Evolutionary conservation across 2,113 vertebrate species (phyloP), one percentile per base, ranked within the genome.

Genomic region (Axis porcinus): DNA sequence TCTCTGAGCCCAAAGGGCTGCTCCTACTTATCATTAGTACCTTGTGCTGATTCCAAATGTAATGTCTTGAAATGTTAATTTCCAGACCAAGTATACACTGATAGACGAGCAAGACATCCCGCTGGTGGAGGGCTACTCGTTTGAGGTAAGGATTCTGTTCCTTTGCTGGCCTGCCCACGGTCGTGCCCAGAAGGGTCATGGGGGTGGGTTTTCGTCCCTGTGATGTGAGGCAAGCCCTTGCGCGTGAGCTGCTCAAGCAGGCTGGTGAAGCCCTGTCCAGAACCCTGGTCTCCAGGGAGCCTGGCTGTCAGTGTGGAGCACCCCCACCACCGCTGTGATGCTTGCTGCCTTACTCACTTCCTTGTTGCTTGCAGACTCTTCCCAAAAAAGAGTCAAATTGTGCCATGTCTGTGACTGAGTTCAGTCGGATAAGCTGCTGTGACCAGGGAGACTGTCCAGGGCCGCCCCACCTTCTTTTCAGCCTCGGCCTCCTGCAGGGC

Each of bases 31-130:
- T 30, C 7, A 1, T 16, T 28, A 15, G 43, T 60, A 2, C 55
- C 1, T 6, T 30, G 2, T 17, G 15, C 33, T 15, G 64, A 28
- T 45, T 17, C n/a, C 78, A 1, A 47, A 6, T 12, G 82, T 97
- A 54, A 97, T 7, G 2, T 5, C 81, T 50, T 76, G 76, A 70
- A 78, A 86, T 36, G 0, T 98, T 97, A n/a, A 4, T 98, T 99
- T 99, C 6, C 98, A 99, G 99, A 99, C 99, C 94, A 99, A 99
- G 97, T 99, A 99, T 98, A 99, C 99, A 1, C 98, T 99, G 97
- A 99, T 99, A 17, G 99, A 99, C 85, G 99, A 99, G 96, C 99
- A 99, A 97, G 99, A 99, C 99, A 99, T 99, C 99, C 99, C 99
- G 1, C 99, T 99, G 91, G 99, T 99, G 98, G 99, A 99, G 98